Evolutionary conservation across 2,888 invertebrate species (phyloP).

Genomic region (Rapana venosa): DNA sequence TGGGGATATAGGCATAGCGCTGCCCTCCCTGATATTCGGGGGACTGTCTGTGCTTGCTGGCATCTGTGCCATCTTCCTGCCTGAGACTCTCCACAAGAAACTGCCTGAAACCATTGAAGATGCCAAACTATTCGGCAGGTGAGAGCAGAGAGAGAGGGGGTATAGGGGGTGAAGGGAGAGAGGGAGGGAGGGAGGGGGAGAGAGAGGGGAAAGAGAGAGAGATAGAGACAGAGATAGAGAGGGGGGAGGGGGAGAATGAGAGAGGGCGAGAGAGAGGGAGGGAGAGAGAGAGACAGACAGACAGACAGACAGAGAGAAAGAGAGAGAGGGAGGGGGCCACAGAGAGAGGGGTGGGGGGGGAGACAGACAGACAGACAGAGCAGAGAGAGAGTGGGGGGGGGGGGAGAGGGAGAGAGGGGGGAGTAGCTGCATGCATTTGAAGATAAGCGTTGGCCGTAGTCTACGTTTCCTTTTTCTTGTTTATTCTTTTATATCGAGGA

Average conservation of each 20-base stretch:
- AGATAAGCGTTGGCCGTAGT: too few relatives aligned
- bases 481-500: too few relatives aligned
- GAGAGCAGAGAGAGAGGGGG: background rate
- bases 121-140: conserved; percentile 47
- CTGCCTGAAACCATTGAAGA: conserved; percentile 49
- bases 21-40: conserved; percentile 51
- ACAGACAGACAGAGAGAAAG: too few relatives aligned
- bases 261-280: background rate
- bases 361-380: too few relatives aligned
- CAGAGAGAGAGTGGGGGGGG: background rate
- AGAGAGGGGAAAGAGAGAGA: too few relatives aligned
- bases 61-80: conserved; percentile 46
- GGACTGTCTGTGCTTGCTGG: conserved; percentile 48
- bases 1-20: conserved; percentile 43
- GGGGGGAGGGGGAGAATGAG: background rate
- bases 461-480: too few relatives aligned
- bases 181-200: too few relatives aligned
- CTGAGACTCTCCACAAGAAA: conserved; percentile 46
- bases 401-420: background rate
- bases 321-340: background rate
- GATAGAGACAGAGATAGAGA: too few relatives aligned
- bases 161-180: background rate
- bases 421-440: too few relatives aligned
- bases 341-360: background rate
- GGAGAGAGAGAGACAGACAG: too few relatives aligned